Conservation (phyloP, 2,113 vertebrate genomes). For the Menidia beryllina region DNA sequence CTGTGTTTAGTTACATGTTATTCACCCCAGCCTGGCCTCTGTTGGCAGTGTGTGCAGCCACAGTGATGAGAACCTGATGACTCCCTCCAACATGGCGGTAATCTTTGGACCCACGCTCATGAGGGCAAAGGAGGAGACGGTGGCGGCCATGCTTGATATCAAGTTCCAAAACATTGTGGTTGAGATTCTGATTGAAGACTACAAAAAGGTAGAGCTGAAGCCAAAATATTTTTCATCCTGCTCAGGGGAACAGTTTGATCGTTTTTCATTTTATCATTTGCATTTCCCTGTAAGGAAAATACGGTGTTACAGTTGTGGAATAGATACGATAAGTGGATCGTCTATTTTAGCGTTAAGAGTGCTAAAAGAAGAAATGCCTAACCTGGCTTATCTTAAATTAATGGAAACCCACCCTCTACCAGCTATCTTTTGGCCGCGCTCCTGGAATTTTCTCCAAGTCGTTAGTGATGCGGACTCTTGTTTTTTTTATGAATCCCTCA, state of each 20-base stretch:
- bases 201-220: conserved; percentile 85
- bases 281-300: neutral
- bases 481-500: neutral
- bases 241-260: neutral
- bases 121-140: conserved; percentile 94
- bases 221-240: neutral
- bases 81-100: conserved; percentile 95
- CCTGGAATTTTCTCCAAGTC: too few relatives aligned
- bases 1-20: conserved; percentile 8
- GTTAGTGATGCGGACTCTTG: too few relatives aligned
- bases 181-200: conserved; percentile 95
- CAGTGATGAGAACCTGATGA: conserved; percentile 93
- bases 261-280: neutral
- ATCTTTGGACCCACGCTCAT: conserved; percentile 96
- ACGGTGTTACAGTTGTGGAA: neutral
- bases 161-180: conserved; percentile 98
- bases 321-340: neutral
- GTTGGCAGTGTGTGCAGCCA: conserved; percentile 89
- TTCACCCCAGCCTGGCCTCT: conserved; percentile 7
- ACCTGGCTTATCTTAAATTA: too few relatives aligned
- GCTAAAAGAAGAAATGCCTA: too few relatives aligned
- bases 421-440: too few relatives aligned
- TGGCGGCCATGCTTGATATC: conserved; percentile 98
- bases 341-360: too few relatives aligned
- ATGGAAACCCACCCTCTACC: too few relatives aligned